These are phyloP conservation scores for Porites lutea DNA, from an alignment of 64 coral and sea anemone genomes.

Conservation along the genomic window DNA sequence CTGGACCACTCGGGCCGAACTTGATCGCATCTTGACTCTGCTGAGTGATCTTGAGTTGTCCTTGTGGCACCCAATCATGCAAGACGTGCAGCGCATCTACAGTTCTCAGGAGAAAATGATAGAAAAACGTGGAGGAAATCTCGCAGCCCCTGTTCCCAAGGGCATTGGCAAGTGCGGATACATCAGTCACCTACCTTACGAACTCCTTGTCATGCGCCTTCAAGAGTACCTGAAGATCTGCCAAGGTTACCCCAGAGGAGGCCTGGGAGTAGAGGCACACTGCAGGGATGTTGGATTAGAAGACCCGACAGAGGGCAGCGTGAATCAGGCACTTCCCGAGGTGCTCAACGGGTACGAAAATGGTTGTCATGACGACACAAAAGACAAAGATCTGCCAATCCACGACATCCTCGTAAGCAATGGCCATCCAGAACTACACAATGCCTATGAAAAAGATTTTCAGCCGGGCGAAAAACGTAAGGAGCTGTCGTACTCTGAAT, in stretches of 20 bases:
- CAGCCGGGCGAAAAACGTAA: too few species aligned
- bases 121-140: slow-evolving; percentile 75
- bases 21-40: slow-evolving; percentile 74
- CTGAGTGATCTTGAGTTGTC: slow-evolving; percentile 68
- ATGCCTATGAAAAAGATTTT: too few species aligned
- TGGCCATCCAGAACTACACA: too few species aligned
- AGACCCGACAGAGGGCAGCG: slow-evolving; percentile 44
- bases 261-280: slow-evolving; percentile 73
- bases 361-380: not conserved
- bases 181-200: slow-evolving; percentile 59
- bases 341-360: not conserved
- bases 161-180: slow-evolving; percentile 84
- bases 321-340: slow-evolving; percentile 22
- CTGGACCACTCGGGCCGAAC: slow-evolving; percentile 61
- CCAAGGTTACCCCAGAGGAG: slow-evolving; percentile 60
- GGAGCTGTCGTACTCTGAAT: slow-evolving; percentile 19
- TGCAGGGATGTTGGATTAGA: slow-evolving; percentile 80
- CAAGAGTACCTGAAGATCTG: slow-evolving; percentile 68
- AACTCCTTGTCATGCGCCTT: slow-evolving; percentile 49
- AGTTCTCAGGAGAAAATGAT: slow-evolving; percentile 46
- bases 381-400: not conserved
- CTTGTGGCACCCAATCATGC: slow-evolving; percentile 87
- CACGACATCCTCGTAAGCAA: too few species aligned
- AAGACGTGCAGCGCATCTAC: slow-evolving; percentile 32
- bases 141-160: slow-evolving; percentile 77